These are phyloP conservation scores for Meloidogyne exigua DNA, from an alignment of 1,140 invertebrate species.

Conservation along the genomic window DNA sequence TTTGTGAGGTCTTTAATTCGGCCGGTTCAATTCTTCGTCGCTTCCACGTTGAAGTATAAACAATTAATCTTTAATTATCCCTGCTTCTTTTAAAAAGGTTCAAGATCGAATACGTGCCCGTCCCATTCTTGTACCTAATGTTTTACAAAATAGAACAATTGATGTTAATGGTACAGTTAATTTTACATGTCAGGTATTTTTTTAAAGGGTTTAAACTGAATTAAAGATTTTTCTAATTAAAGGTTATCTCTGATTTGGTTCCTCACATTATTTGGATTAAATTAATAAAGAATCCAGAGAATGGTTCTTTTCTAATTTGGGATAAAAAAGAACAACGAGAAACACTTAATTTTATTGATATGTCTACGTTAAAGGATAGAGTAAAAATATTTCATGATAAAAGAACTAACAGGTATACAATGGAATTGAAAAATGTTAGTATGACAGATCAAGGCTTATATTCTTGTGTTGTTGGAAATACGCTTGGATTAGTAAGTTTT, in stretches of 20 bases:
- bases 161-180: conserved; percentile 59
- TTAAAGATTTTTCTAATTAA: conserved; percentile 24
- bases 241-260: conserved; percentile 55
- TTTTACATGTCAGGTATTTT: conserved; percentile 61
- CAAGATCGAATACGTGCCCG: conserved; percentile 54
- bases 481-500: conserved; percentile 50
- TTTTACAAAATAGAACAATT: conserved; percentile 57
- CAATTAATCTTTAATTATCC: too few species aligned
- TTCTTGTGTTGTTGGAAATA: conserved; percentile 60
- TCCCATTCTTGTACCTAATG: conserved; percentile 56
- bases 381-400: conserved; percentile 55
- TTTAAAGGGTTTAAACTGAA: too few species aligned
- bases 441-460: conserved; percentile 59
- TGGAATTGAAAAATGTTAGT: conserved; percentile 53
- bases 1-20: conserved; percentile 56
- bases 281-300: conserved; percentile 35
- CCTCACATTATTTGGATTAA: conserved; percentile 62
- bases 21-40: conserved; percentile 44
- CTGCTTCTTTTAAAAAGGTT: conserved; percentile 13
- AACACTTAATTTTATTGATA: conserved; percentile 52
- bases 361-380: conserved; percentile 51
- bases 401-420: conserved; percentile 47
- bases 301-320: conserved; percentile 50
- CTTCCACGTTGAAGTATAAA: conserved; percentile 47
- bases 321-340: conserved; percentile 38